Evolutionary conservation across 2,113 vertebrate genomes (phyloP).

Genomic region (Hyaena hyaena): DNA sequence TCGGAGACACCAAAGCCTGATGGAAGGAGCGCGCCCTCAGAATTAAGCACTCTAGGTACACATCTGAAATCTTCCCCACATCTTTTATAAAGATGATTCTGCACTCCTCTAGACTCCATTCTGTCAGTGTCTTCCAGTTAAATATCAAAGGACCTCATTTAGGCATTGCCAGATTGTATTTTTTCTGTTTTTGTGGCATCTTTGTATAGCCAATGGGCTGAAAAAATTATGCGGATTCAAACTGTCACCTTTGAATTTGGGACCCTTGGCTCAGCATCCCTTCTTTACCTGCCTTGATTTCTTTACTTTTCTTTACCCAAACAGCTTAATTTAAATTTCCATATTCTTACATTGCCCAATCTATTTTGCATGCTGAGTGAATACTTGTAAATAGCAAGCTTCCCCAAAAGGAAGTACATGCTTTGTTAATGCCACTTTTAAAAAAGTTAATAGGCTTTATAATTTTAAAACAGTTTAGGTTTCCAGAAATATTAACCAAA

Average conservation of each 20-base stretch:
- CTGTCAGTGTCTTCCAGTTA: neutral
- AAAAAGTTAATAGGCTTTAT: neutral
- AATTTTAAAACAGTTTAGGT: neutral
- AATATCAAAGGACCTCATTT: neutral
- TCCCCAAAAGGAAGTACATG: constrained; percentile 40
- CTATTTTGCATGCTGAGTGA: neutral
- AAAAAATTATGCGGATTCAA: neutral
- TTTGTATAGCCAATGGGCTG: neutral
- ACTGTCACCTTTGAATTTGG: neutral
- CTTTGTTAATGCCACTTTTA: neutral
- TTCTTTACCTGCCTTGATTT: neutral
- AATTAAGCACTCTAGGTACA: neutral
- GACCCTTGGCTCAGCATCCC: neutral
- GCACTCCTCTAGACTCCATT: neutral
- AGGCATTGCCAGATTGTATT: neutral
- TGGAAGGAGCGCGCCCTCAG: neutral
- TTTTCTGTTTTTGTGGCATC: neutral
- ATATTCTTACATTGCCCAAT: neutral
- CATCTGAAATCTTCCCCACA: neutral
- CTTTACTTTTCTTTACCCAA: neutral
- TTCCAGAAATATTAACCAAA: neutral
- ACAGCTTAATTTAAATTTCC: constrained; percentile 29
- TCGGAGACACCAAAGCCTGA: neutral
- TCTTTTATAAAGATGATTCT: neutral
- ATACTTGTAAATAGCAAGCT: neutral